These are phyloP conservation scores for Agapostemon virescens DNA, from an alignment of 2,888 invertebrate species.

Conservation along the genomic window DNA sequence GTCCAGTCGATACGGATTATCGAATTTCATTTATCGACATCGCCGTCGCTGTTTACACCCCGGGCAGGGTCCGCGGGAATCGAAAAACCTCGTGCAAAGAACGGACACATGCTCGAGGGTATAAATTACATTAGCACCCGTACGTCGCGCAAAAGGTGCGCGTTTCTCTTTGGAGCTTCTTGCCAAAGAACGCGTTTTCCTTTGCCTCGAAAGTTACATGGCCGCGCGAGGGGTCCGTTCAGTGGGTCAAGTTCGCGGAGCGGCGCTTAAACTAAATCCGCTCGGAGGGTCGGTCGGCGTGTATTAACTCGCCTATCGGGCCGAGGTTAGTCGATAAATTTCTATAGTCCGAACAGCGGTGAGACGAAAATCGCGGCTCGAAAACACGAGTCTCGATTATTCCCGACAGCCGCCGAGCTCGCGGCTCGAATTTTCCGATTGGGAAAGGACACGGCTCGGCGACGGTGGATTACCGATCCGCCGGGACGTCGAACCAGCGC, in stretches of 20 bases:
- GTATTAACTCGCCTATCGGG: constrained; percentile 22
- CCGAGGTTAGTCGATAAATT: constrained; percentile 31
- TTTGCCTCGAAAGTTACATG: constrained; percentile 2
- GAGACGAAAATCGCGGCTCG: background rate
- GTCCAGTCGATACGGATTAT: background rate
- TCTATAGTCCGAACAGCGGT: constrained; percentile 14
- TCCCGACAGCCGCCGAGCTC: background rate
- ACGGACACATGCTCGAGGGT: background rate
- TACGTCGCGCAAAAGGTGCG: background rate
- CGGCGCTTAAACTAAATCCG: constrained; percentile 18
- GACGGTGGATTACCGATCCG: constrained; percentile 29
- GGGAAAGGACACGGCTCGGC: background rate
- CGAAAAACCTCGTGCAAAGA: background rate
- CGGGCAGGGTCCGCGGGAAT: background rate
- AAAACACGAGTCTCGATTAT: constrained; percentile 10
- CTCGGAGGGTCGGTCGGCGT: background rate
- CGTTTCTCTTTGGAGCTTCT: background rate
- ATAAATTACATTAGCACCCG: background rate
- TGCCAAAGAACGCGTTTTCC: background rate
- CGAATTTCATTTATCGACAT: background rate
- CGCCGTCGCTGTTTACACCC: background rate
- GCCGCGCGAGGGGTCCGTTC: background rate
- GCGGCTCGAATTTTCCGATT: background rate
- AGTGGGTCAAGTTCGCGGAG: constrained; percentile 39
- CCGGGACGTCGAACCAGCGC: constrained; percentile 20